Evolutionary conservation across 2,888 invertebrate genomes (phyloP), one percentile per base, ranked within the genome.

Genomic region (Eristalis pertinax): DNA sequence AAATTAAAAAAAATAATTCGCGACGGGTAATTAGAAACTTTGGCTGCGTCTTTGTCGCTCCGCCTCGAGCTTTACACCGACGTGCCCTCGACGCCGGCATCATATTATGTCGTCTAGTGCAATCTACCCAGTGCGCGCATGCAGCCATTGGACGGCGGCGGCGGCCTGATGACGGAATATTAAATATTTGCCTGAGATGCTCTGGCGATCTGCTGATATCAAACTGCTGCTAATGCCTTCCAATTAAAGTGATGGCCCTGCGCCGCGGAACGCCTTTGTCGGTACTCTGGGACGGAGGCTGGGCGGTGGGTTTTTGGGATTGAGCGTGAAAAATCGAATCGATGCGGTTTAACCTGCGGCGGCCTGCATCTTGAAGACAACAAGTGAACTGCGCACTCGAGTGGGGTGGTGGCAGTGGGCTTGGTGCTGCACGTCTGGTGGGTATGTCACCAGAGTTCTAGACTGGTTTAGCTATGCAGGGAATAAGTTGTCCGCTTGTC

Each of bases 21-120:
- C 84, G 84, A 77, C 82, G 32, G 85, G 77, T 86, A 86, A 86
- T 86, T 82, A 86, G 85, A 86, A 82, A 82, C 85, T 82, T 74
- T 65, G 60, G 82, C n/a, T 67, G 56, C 73, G 68, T 50, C 76
- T 24, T 29, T 26, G 70, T 41, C 60, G 70, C 70, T 43, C 22
- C 60, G 22, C 60, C 35, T 35, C 24, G 38, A 43, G 70, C 68
- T 29, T 41, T 58, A 24, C 38, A n/a, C 26, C 26, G 19, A n/a
- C 19, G 7, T 50, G 35, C 43, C 38, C n/a, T 56, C 70, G 29
- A 35, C 38, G 63, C 29, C 13, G 24, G 11, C 63, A 32, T 72
- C 72, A 22, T 68, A 80, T 74, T 63, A 74, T 74, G 73, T 74
- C 74, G 80, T 80, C 80, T 63, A 80, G 74, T n/a, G 19, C 7